These are phyloP conservation scores for Sthenelais limicola DNA, from an alignment of 2,888 invertebrate genomes.

Conservation along the genomic window DNA sequence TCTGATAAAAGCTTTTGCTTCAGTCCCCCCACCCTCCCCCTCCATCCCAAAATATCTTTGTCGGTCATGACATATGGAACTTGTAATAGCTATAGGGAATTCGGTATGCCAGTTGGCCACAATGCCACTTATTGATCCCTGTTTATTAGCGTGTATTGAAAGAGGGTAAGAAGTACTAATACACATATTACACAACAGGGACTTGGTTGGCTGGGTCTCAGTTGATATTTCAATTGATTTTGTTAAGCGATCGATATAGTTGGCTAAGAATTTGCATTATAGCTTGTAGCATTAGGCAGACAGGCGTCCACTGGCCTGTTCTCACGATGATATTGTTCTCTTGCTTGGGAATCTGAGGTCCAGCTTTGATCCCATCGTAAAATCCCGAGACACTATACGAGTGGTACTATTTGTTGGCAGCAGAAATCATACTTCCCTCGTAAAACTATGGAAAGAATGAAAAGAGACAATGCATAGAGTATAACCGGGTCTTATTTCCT, in stretches of 20 bases:
- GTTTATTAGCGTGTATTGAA: conserved; percentile 38
- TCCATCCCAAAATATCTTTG: background rate
- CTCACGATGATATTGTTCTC: conserved; percentile 28
- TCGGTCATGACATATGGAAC: background rate
- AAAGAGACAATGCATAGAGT: no score
- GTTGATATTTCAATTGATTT: conserved; percentile 35
- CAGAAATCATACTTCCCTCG: no score
- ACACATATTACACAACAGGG: conserved; percentile 33
- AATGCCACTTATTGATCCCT: conserved; percentile 17
- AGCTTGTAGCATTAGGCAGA: conserved; percentile 23
- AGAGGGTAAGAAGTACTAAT: conserved; percentile 30
- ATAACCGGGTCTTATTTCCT: no score
- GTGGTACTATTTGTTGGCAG: no score
- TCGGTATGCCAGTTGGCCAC: conserved; percentile 15
- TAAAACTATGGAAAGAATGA: no score
- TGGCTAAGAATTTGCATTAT: conserved; percentile 31
- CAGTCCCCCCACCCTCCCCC: background rate
- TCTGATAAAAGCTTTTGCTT: no score
- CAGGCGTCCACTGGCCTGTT: conserved; percentile 17
- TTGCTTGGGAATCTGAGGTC: no score
- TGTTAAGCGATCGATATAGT: conserved; percentile 28
- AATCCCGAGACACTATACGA: no score
- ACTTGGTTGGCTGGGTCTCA: background rate
- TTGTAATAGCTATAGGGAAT: conserved; percentile 28
- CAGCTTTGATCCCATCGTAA: no score